phyloP scores from a whole-genome alignment of 2,797 vertebrate genomes.

The Tauraco hartlaubi region DNA sequence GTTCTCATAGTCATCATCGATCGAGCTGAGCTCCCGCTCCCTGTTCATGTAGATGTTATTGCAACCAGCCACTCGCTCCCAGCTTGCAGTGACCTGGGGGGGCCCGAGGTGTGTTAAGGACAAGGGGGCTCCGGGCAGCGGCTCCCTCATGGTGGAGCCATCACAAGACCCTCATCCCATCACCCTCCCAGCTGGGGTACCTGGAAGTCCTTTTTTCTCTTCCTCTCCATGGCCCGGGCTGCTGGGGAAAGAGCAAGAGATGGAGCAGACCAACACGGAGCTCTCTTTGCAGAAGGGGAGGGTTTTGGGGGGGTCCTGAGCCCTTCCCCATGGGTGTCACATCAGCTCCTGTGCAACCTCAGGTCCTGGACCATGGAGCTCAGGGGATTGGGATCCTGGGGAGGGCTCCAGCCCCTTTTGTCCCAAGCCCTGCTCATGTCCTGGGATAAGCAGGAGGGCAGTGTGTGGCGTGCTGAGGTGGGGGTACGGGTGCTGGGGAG shows the following conservation, averaged over 20 bases:
- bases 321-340: neutral
- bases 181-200: neutral
- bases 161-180: neutral
- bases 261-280: neutral
- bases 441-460: accelerated
- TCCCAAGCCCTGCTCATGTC: neutral
- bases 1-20: neutral
- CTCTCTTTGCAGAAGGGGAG: neutral
- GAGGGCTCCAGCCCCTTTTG: neutral
- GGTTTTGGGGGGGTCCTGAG: neutral
- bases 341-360: neutral
- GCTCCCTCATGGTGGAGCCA: neutral
- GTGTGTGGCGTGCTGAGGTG: neutral
- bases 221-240: neutral
- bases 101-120: neutral
- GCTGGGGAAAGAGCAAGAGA: neutral
- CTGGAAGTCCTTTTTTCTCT: neutral
- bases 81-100: neutral
- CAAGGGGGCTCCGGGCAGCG: neutral
- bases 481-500: neutral
- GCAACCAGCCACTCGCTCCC: neutral
- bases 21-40: neutral
- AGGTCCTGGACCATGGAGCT: neutral
- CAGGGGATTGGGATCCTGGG: no score
- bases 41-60: neutral